Evolutionary conservation across 2,888 invertebrate species (phyloP).

Genomic region (Drosophila multiciliata): DNA sequence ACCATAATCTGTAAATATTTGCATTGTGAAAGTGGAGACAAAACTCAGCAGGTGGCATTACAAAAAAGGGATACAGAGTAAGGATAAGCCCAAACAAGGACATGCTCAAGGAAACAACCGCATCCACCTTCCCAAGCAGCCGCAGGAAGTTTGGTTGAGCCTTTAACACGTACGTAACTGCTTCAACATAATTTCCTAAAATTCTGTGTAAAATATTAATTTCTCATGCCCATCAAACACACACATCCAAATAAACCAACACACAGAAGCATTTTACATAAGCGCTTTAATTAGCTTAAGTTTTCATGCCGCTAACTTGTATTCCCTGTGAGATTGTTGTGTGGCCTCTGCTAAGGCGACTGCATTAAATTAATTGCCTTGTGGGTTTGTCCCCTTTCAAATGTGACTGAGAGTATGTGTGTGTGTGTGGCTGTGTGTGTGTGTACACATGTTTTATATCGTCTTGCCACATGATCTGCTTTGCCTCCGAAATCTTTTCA

Average conservation of each 20-base stretch:
- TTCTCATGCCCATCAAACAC: conserved; percentile 12
- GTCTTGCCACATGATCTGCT: conserved; percentile 18
- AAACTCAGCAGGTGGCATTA: conserved; percentile 14
- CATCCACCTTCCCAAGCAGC: conserved; percentile 14
- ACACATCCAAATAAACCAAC: neutral
- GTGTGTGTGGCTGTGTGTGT: conserved; percentile 1
- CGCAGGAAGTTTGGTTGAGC: conserved; percentile 26
- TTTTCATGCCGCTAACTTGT: conserved; percentile 53
- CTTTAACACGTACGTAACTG: conserved; percentile 54
- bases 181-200: conserved; percentile 52
- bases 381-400: conserved; percentile 17
- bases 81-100: conserved; percentile 32
- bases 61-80: conserved; percentile 23
- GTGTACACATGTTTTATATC: conserved; percentile 21
- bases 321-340: conserved; percentile 28
- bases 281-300: conserved; percentile 69
- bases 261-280: conserved; percentile 34
- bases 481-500: conserved; percentile 39
- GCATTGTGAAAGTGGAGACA: conserved; percentile 20
- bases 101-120: conserved; percentile 8
- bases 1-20: conserved; percentile 63
- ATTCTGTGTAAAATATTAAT: conserved; percentile 55
- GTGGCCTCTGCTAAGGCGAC: conserved; percentile 47
- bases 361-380: conserved; percentile 67
- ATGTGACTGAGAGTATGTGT: neutral